Base-by-base conservation (phyloP, 2,888 invertebrate genomes). In the Tortricodes alternella region DNA sequence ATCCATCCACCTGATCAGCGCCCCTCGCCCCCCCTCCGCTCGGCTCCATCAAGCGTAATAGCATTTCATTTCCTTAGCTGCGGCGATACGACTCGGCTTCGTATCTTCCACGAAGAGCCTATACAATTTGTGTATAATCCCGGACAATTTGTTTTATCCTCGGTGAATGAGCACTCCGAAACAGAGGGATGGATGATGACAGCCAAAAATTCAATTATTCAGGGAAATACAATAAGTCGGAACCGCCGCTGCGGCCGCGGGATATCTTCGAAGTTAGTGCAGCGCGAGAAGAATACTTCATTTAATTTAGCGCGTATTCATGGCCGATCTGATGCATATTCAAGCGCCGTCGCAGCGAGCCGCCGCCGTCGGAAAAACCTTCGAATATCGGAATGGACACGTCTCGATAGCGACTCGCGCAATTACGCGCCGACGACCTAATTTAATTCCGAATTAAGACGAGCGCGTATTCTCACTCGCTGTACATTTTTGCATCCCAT, bases 131-230 rank as follows among this genome's bases (percentile, higher is more conserved):
- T 48, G 18, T 15, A 55, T 55, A 55, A 55, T 55, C 35, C 41
- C 11, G 41, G 48, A 27, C 55, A 41, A 35, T 43, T 55, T 55
- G 55, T 55, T 55, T 55, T 55, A 55, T 48, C 34, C 39, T 18
- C 46, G 24, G 3, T 9, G 9, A 24, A n/a, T n/a, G 24, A 32
- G 44, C n/a, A 39, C 11, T n/a, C 16, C 8, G 35, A 37, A 35
- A 41, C 35, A 34, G 55, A 37, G 48, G 46, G 53, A 53, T 16
- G 53, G 46, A 48, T 48, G 53, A 53, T 53, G 46, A 53, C 46
- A 34, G 43, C 55, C 46, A 43, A 55, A 41, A 55, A 55, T 49
- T 55, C 48, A 55, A 55, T 55, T 55, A 55, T 48, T 55, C 55
- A 43, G 48, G 19, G 15, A 55, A 43, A 55, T 43, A 55, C 43